Evolutionary conservation across 2,888 invertebrate genomes (phyloP).

Genomic region (Strigamia crassipes): DNA sequence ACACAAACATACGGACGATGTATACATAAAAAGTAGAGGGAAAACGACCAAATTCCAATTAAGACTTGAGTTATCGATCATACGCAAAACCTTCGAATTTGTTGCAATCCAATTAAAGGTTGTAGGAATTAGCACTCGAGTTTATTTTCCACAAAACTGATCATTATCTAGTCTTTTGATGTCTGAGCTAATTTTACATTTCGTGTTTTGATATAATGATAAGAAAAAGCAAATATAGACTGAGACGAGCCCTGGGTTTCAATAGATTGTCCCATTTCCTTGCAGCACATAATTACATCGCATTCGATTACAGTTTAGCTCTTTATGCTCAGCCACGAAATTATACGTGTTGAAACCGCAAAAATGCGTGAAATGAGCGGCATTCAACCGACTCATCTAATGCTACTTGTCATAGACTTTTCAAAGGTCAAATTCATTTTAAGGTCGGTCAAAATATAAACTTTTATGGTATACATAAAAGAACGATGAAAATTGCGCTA

Average conservation of each 20-base stretch:
- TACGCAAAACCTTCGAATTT: neutral
- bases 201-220: constrained; percentile 11
- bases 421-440: constrained; percentile 22
- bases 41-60: neutral
- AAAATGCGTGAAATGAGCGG: neutral
- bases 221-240: neutral
- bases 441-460: constrained; percentile 23
- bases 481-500: constrained; percentile 26
- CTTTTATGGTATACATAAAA: constrained; percentile 23
- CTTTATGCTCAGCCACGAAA: neutral
- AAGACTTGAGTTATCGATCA: constrained; percentile 13
- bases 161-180: constrained; percentile 3
- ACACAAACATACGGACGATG: neutral
- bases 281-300: neutral
- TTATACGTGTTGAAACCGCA: constrained; percentile 11
- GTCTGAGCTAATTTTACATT: constrained; percentile 22
- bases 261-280: neutral
- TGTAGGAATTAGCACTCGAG: neutral
- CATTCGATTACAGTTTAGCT: constrained; percentile 1
- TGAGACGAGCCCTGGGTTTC: neutral
- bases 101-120: constrained; percentile 10
- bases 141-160: constrained; percentile 7
- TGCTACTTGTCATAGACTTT: neutral
- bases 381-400: neutral
- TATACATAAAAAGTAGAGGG: neutral